These are phyloP conservation scores for Ophion costatus DNA, from an alignment of 2,888 invertebrate species.

Conservation along the genomic window DNA sequence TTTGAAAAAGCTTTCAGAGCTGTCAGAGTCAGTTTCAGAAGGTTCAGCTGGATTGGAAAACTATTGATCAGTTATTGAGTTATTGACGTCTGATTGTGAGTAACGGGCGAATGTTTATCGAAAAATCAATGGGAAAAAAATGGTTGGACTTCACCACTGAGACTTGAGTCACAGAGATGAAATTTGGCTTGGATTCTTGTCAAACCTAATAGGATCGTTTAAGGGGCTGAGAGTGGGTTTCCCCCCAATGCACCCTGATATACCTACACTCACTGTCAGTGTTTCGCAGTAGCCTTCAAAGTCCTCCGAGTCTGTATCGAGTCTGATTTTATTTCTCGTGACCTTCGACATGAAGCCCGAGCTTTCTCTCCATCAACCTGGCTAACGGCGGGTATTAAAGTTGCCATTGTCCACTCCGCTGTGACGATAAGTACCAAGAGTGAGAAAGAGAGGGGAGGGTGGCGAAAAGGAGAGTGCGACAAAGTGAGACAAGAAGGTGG, in stretches of 20 bases:
- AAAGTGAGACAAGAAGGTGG: background rate
- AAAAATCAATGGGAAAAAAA: too few species aligned
- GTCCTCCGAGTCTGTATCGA: constrained; percentile 1
- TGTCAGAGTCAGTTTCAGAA: background rate
- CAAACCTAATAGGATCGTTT: too few species aligned
- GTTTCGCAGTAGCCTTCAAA: background rate
- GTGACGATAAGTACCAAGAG: constrained; percentile 28
- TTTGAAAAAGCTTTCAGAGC: background rate
- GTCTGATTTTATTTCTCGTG: background rate
- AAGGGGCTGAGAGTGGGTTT: background rate
- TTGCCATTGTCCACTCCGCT: constrained; percentile 21
- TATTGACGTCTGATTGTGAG: too few species aligned
- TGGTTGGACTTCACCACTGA: too few species aligned
- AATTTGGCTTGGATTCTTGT: too few species aligned
- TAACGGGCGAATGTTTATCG: too few species aligned
- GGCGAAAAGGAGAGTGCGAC: background rate
- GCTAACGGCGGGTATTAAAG: constrained; percentile 10
- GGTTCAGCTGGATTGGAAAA: background rate
- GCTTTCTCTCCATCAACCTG: background rate
- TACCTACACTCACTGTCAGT: background rate
- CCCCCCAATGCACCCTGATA: background rate
- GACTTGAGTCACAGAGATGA: too few species aligned
- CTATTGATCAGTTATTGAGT: too few species aligned
- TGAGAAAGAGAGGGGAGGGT: background rate
- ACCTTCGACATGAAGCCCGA: background rate